These are phyloP conservation scores for Sebastes goodei DNA, from an alignment of 2,797 vertebrate species.

Conservation along the genomic window DNA sequence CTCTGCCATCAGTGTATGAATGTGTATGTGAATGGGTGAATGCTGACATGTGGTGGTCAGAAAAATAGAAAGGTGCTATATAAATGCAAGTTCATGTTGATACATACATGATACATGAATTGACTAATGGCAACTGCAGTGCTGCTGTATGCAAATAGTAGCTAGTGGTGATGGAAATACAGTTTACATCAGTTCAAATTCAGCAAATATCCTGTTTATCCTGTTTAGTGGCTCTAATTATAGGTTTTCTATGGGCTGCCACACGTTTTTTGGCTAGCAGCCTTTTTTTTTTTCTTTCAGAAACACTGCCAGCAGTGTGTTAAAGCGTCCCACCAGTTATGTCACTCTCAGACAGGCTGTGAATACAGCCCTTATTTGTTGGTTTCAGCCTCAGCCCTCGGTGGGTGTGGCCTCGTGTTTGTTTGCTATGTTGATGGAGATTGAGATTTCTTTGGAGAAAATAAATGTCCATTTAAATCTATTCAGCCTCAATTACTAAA, in stretches of 20 bases:
- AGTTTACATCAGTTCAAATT: neutral
- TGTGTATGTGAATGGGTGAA: neutral
- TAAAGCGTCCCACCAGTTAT: neutral
- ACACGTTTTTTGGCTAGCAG: neutral
- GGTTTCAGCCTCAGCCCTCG: neutral
- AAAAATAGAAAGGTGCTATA: neutral
- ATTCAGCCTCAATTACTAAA: neutral
- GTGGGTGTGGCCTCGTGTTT: neutral
- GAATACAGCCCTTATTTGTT: constrained; percentile 11
- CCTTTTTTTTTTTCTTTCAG: neutral
- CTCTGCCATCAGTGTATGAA: no score
- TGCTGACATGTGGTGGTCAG: neutral
- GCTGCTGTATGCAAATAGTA: neutral
- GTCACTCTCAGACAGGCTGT: neutral
- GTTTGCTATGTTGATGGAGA: neutral
- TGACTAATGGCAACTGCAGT: neutral
- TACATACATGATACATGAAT: neutral
- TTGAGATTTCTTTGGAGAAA: neutral
- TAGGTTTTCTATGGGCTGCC: neutral
- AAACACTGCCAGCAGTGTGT: constrained; percentile 8
- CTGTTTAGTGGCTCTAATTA: neutral
- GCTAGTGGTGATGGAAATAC: neutral
- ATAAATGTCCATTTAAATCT: neutral
- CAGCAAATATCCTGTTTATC: neutral
- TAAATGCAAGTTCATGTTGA: neutral